phyloP scores from a whole-genome alignment of 2,888 invertebrate genomes.

The Abscondita cerata region DNA sequence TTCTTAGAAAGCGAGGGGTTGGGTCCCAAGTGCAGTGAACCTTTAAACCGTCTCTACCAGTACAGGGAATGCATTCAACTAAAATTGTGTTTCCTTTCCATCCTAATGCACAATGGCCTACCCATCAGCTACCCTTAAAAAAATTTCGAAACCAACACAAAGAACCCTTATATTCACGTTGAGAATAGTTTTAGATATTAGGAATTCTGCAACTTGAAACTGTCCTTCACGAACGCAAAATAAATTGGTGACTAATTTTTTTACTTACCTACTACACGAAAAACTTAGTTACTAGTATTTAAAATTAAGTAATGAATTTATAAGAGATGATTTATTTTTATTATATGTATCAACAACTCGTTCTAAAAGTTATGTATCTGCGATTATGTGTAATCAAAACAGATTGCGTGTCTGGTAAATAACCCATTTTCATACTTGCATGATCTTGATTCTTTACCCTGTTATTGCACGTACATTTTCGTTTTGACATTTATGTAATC shows the following conservation, averaged over 20 bases:
- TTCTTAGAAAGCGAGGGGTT: constrained; percentile 43
- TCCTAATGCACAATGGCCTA: constrained; percentile 37
- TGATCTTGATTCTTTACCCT: constrained; percentile 6
- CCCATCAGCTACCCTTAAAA: constrained; percentile 33
- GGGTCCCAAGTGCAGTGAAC: constrained; percentile 42
- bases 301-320: background rate
- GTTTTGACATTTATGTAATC: background rate
- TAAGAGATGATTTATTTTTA: no score
- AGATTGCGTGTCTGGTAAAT: constrained; percentile 29
- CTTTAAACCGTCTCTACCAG: constrained; percentile 34
- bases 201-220: constrained; percentile 10
- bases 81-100: constrained; percentile 37
- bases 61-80: constrained; percentile 38
- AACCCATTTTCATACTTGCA: constrained; percentile 25
- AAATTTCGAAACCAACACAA: constrained; percentile 32
- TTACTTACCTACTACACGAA: constrained; percentile 2
- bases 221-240: background rate
- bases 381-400: constrained; percentile 28
- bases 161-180: constrained; percentile 19
- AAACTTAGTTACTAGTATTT: background rate
- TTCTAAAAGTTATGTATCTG: constrained; percentile 31
- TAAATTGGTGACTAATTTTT: background rate
- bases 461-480: no score
- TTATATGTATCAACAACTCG: no score
- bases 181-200: constrained; percentile 8